Evolutionary conservation across 2,113 vertebrate species (phyloP).

Genomic region (Perca schrenkii): DNA sequence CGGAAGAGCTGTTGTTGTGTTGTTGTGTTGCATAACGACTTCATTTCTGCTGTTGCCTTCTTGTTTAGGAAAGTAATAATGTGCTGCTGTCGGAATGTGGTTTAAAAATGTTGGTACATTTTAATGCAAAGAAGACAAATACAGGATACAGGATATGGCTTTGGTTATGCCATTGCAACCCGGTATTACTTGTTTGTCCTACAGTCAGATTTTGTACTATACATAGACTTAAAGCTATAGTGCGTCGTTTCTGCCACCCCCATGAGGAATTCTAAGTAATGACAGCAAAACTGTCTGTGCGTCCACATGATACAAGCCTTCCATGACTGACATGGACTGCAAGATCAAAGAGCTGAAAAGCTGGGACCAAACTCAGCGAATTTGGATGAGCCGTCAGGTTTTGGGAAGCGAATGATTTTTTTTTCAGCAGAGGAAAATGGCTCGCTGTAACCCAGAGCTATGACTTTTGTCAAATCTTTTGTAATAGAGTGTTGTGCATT

Average conservation of each 20-base stretch:
- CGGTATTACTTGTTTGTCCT: neutral
- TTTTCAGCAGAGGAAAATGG: constrained; percentile 14
- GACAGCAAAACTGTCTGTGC: too few species aligned
- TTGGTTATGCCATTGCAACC: neutral
- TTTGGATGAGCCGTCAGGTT: constrained; percentile 35
- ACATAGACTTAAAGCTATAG: neutral
- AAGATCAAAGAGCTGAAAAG: constrained; percentile 28
- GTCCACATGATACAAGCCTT: too few species aligned
- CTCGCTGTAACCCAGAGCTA: constrained; percentile 58
- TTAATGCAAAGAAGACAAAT: neutral
- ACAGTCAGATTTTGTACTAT: neutral
- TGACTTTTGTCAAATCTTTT: constrained; percentile 79
- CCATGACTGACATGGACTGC: neutral
- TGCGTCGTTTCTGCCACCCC: too few species aligned
- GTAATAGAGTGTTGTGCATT: constrained; percentile 60
- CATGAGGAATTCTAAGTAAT: too few species aligned
- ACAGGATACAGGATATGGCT: neutral
- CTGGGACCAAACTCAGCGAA: constrained; percentile 37
- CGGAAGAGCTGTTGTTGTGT: neutral
- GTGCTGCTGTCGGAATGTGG: neutral
- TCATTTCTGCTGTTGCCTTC: constrained; percentile 9
- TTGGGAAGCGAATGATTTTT: constrained; percentile 31
- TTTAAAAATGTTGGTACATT: neutral
- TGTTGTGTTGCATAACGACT: constrained; percentile 49
- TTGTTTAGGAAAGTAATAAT: constrained; percentile 8